Evolutionary conservation across 2,888 invertebrate species (phyloP).

Genomic region (Muscina levida): DNA sequence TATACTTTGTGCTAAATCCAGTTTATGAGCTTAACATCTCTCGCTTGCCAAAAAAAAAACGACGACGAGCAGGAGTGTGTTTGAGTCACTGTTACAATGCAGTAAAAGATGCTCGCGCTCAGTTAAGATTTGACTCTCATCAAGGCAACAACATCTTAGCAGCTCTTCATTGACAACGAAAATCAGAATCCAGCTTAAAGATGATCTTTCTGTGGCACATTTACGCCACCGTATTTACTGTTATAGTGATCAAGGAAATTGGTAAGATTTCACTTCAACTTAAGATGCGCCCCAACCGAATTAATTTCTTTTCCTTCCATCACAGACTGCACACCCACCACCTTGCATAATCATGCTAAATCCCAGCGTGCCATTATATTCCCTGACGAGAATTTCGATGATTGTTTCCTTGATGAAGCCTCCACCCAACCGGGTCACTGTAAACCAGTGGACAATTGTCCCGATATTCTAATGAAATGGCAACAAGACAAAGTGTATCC

Average conservation of each 20-base stretch:
- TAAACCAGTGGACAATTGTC: conserved; percentile 70
- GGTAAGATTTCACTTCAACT: conserved; percentile 49
- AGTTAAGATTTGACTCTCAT: conserved; percentile 9
- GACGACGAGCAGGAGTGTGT: background rate
- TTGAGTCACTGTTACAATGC: too few species aligned
- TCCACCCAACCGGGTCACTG: conserved; percentile 67
- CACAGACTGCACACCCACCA: conserved; percentile 66
- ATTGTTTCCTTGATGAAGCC: conserved; percentile 70
- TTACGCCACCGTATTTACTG: background rate
- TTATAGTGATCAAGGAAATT: conserved; percentile 44
- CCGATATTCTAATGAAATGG: conserved; percentile 70
- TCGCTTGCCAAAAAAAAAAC: background rate
- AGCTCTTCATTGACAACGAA: background rate
- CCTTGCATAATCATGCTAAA: too few species aligned
- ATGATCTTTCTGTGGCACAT: background rate
- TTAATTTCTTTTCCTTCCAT: conserved; percentile 16
- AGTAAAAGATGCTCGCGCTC: too few species aligned
- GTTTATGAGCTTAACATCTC: background rate
- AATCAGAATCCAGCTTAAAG: background rate
- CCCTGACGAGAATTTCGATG: conserved; percentile 69
- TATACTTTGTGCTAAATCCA: conserved; percentile 16
- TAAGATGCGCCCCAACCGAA: background rate
- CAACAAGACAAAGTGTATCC: conserved; percentile 67
- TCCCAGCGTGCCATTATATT: conserved; percentile 69
- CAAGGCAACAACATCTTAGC: background rate